Evolutionary conservation across 2,888 invertebrate species (phyloP).

Genomic region (Eretmocerus hayati): DNA sequence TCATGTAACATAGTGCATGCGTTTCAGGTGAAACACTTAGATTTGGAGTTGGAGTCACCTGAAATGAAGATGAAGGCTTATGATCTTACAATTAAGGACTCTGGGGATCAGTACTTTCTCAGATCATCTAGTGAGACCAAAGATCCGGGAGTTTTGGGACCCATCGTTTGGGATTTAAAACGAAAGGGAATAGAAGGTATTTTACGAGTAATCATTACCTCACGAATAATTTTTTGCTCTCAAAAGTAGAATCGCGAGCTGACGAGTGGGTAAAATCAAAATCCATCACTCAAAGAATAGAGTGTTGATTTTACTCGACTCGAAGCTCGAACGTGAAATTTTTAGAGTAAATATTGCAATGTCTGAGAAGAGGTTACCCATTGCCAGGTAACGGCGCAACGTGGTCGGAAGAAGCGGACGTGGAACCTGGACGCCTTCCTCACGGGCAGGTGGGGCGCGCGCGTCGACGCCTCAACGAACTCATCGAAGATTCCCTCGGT

Average conservation of each 20-base stretch:
- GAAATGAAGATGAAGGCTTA: conserved; percentile 26
- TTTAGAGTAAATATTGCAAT: too few species aligned
- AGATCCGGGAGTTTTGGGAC: conserved; percentile 79
- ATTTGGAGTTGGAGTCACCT: conserved; percentile 37
- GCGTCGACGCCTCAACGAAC: conserved; percentile 67
- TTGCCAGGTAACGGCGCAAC: conserved; percentile 24
- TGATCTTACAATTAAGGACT: conserved; percentile 27
- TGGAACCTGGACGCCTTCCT: conserved; percentile 27
- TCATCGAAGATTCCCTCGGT: conserved; percentile 73
- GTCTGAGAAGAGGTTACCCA: conserved; percentile 19
- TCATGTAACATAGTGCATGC: background rate
- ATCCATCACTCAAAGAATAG: too few species aligned
- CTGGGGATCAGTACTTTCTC: conserved; percentile 46
- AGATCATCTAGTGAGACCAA: conserved; percentile 62
- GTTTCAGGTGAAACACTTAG: conserved; percentile 34
- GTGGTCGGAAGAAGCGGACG: conserved; percentile 30
- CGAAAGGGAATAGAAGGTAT: conserved; percentile 21
- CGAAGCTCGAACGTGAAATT: too few species aligned
- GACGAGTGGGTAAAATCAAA: too few species aligned
- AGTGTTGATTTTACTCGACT: too few species aligned
- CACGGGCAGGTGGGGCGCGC: conserved; percentile 54
- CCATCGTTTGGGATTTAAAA: conserved; percentile 76
- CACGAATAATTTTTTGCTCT: too few species aligned
- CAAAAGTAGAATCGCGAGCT: too few species aligned
- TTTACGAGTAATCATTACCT: too few species aligned